Percentiles rank a stretch among this genome's conserved stretches.
These are phyloP conservation scores for Rhinogobio ventralis DNA, from an alignment of 2,797 vertebrate genomes.

Conservation along the genomic window DNA sequence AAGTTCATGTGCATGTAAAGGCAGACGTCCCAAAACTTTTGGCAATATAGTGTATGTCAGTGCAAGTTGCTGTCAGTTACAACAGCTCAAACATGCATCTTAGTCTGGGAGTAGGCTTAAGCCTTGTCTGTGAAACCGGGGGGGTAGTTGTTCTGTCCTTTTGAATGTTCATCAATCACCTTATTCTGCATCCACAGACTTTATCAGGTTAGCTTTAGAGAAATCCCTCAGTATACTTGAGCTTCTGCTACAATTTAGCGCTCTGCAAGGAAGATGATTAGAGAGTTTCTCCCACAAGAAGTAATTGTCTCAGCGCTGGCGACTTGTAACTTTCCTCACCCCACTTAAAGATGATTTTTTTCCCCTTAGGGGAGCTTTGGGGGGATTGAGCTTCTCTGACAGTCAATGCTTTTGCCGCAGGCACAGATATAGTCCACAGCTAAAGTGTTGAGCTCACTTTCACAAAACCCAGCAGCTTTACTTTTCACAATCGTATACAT, in stretches of 20 bases:
- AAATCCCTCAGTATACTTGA: slow-evolving; percentile 26
- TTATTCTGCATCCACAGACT: neutral
- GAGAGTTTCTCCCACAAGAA: slow-evolving; percentile 33
- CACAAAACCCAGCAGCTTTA: slow-evolving; percentile 11
- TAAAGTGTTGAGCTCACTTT: slow-evolving; percentile 37
- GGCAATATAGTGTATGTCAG: too few species aligned
- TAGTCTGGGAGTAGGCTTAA: too few species aligned
- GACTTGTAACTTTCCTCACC: slow-evolving; percentile 32
- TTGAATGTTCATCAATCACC: neutral
- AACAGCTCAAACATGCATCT: too few species aligned
- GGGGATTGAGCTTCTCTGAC: slow-evolving; percentile 40
- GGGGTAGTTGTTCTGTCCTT: neutral
- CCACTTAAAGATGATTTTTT: slow-evolving; percentile 43
- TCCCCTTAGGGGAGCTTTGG: slow-evolving; percentile 22
- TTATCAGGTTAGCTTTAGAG: slow-evolving; percentile 10
- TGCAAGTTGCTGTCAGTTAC: too few species aligned
- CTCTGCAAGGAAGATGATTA: slow-evolving; percentile 40
- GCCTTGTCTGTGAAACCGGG: too few species aligned
- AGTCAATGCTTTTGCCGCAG: slow-evolving; percentile 42
- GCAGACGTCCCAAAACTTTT: too few species aligned
- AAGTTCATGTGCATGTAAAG: too few species aligned
- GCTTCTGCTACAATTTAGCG: slow-evolving; percentile 10
- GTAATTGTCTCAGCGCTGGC: slow-evolving; percentile 38
- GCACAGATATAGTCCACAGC: slow-evolving; percentile 26
- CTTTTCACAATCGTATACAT: slow-evolving; percentile 1